phyloP scores from a whole-genome alignment of 2,797 vertebrate species.

The Xyrichtys novacula region DNA sequence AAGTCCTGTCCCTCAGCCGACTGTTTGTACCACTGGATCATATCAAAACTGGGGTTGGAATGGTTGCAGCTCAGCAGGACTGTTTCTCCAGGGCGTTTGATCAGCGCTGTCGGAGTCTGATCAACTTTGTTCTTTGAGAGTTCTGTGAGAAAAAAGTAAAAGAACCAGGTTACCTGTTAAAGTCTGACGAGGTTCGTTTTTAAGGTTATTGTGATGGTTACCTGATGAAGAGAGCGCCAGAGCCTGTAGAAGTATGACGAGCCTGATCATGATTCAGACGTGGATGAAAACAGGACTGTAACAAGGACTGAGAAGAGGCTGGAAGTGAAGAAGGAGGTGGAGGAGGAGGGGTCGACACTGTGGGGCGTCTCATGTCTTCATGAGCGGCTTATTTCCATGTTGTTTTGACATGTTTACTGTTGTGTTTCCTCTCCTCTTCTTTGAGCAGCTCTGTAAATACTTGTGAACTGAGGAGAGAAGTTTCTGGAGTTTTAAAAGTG shows the following conservation, averaged over 20 bases:
- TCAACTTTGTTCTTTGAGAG: conserved; percentile 7
- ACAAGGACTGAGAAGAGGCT: not conserved
- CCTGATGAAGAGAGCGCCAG: conserved; percentile 52
- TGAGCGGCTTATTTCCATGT: no score
- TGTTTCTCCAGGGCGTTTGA: conserved; percentile 22
- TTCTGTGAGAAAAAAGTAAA: conserved; percentile 30
- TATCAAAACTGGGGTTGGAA: conserved; percentile 4
- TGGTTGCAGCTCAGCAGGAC: conserved; percentile 51
- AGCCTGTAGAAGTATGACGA: conserved; percentile 13
- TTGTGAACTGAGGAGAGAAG: no score
- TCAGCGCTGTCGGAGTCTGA: conserved; percentile 46
- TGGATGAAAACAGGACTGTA: conserved; percentile 6
- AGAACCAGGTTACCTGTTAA: not conserved
- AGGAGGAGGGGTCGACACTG: not conserved
- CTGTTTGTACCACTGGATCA: conserved; percentile 64
- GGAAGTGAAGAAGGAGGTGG: not conserved
- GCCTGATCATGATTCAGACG: conserved; percentile 24
- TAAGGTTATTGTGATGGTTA: not conserved
- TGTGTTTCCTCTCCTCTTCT: no score
- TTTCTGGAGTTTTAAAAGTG: no score
- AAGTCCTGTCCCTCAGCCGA: conserved; percentile 21
- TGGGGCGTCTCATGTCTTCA: no score
- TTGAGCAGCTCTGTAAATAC: no score
- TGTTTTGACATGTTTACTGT: no score
- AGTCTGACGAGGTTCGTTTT: not conserved